Base-by-base conservation (phyloP, 2,888 invertebrate species). In the Rhyacophila evoluta region DNA sequence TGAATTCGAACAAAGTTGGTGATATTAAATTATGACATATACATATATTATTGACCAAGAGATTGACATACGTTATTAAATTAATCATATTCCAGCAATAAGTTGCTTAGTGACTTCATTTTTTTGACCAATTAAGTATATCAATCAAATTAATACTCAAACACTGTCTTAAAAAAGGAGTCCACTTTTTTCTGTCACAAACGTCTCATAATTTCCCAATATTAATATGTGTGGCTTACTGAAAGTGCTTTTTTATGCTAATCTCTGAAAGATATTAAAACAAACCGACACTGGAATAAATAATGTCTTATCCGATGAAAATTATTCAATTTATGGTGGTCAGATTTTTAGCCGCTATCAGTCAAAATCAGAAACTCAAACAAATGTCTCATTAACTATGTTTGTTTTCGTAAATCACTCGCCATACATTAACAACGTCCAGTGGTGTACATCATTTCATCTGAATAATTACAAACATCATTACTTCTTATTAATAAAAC, bases 361-460 rank as follows among this genome's bases (percentile, higher is more conserved):
- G 15, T 55, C 55, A 19, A 27, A 37, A 77, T 77, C 76, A 72
- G 33, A n/a, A 38, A 41, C 69, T 70, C 55, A 67, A 72, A 72
- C 79, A 79, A 75, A 79, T 72, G 73, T 75, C 75, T 79, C 79
- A 79, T 76, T 79, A 79, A 41, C 67, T 69, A 68, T 75, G 75
- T 75, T 79, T 75, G 79, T 79, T 72, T 79, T 69, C 75, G 39
- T 41, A 76, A 77, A 79, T 79, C 75, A 39, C 77, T n/a, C 38
- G 55, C 55, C 55, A 55, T 55, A 55, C 55, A 55, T 55, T 55
- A 55, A 15, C 69, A 29, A 28, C 28, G n/a, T 12, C 28, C 29
- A 69, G 11, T 69, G 69, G 6, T 29, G 69, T 29, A 4, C 69
- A 11, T 29, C 69, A n/a, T n/a, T n/a, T n/a, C n/a, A n/a, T n/a